A percentile compares a stretch with the other conserved stretches of the same genome.
These are phyloP conservation scores for Nannobrachium achirus DNA, from an alignment of 2,113 vertebrate genomes.

Conservation along the genomic window DNA sequence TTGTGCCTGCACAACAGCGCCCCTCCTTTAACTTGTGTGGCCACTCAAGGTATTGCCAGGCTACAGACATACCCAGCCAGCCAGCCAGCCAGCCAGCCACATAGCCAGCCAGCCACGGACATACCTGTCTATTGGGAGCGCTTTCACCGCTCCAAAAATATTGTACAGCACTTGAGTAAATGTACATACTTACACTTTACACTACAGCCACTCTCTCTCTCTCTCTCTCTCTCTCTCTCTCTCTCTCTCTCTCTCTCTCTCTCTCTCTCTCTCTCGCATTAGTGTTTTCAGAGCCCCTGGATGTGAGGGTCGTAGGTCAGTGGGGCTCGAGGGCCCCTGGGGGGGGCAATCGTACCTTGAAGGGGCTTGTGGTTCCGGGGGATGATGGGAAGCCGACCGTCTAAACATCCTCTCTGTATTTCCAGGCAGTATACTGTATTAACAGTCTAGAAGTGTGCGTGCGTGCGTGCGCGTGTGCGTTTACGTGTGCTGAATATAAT, in stretches of 20 bases:
- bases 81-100: too few relatives aligned
- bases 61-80: too few relatives aligned
- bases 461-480: slow-evolving; percentile 21
- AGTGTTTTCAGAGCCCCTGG: slow-evolving; percentile 58
- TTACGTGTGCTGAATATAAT: not conserved
- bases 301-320: slow-evolving; percentile 65
- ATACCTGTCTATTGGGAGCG: too few relatives aligned
- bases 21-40: too few relatives aligned
- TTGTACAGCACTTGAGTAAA: too few relatives aligned
- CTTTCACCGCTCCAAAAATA: too few relatives aligned
- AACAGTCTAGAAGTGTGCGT: slow-evolving; percentile 30
- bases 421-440: slow-evolving; percentile 19
- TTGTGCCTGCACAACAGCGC: too few relatives aligned
- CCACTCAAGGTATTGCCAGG: too few relatives aligned
- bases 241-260: slow-evolving; percentile 26
- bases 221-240: slow-evolving; percentile 2
- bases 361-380: slow-evolving; percentile 43
- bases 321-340: slow-evolving; percentile 29
- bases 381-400: slow-evolving; percentile 53
- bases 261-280: slow-evolving; percentile 19
- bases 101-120: too few relatives aligned
- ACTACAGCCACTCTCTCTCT: slow-evolving; percentile 8
- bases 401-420: slow-evolving; percentile 69
- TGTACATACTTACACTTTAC: too few relatives aligned
- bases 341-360: slow-evolving; percentile 42